Percentiles rank a stretch among this genome's conserved stretches.
phyloP scores from a whole-genome alignment of 2,888 invertebrate species.

The Thereva unica region DNA sequence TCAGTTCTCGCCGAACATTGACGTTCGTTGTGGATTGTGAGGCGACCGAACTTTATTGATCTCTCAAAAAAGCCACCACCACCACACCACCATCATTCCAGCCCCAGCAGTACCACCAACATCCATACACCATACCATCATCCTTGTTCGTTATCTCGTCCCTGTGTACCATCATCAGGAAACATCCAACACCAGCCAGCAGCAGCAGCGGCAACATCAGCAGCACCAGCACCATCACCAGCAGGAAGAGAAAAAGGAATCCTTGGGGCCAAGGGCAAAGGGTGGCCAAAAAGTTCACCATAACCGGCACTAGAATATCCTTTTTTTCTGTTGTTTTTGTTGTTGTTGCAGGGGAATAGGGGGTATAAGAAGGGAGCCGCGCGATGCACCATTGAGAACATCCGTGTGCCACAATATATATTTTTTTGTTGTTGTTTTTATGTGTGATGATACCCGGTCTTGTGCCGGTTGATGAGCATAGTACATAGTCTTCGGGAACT shows the following conservation, averaged over 20 bases:
- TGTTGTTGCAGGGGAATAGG: no score
- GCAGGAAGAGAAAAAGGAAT: not conserved
- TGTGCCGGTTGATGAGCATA: not conserved
- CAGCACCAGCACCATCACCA: not conserved
- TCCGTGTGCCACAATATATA: not conserved
- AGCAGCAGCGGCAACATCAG: no score
- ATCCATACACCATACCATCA: no score
- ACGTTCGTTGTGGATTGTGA: constrained; percentile 9
- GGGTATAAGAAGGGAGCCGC: no score
- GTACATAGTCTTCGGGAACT: constrained; percentile 1
- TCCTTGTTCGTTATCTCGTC: no score
- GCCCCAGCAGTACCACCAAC: not conserved
- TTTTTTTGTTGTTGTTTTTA: not conserved
- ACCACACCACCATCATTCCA: not conserved
- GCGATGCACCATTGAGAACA: constrained; percentile 23
- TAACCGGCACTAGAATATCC: no score
- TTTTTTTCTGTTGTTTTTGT: no score
- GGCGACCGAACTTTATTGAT: constrained; percentile 31
- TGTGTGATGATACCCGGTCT: not conserved
- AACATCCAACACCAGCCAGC: no score
- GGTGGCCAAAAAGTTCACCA: not conserved
- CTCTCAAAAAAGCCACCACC: constrained; percentile 18
- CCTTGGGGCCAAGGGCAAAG: not conserved
- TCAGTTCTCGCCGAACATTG: not conserved
- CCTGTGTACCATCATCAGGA: no score